Percentiles rank a stretch among this genome's conserved stretches.
phyloP scores from a whole-genome alignment of 2,113 vertebrate species.

The Lagopus leucura region DNA sequence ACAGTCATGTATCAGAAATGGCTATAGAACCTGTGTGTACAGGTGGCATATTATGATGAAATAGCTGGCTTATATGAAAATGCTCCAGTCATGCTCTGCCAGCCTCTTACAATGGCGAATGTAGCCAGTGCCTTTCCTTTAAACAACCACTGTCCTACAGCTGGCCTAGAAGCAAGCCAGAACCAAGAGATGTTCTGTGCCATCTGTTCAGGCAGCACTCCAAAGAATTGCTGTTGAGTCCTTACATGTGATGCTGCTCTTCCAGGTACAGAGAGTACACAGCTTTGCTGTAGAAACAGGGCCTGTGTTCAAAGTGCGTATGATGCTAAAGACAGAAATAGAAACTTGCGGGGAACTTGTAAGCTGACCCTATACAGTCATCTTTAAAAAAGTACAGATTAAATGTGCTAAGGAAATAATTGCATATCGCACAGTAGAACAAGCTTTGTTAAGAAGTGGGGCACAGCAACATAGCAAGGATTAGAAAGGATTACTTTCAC shows the following conservation, averaged over 20 bases:
- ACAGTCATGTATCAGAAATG: accelerated
- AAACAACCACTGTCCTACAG: not conserved
- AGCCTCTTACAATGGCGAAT: not conserved
- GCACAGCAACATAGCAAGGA: not conserved
- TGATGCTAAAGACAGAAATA: not conserved
- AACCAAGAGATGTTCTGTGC: accelerated
- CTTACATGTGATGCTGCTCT: accelerated
- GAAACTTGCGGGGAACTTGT: not conserved
- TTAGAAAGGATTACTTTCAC: not conserved
- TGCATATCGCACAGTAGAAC: not conserved
- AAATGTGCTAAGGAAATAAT: accelerated
- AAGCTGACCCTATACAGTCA: not conserved
- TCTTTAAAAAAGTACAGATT: not conserved
- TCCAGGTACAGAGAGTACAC: accelerated
- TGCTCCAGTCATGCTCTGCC: not conserved
- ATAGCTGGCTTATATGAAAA: not conserved
- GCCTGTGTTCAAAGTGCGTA: accelerated
- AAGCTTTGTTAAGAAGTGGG: not conserved
- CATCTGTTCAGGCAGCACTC: not conserved
- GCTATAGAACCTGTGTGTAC: accelerated
- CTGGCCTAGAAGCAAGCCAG: not conserved
- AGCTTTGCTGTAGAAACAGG: not conserved
- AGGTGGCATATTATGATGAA: accelerated
- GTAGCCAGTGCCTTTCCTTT: not conserved
- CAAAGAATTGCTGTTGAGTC: accelerated